These are phyloP conservation scores for Lapara coniferarum DNA, from an alignment of 2,888 invertebrate species.

Conservation along the genomic window DNA sequence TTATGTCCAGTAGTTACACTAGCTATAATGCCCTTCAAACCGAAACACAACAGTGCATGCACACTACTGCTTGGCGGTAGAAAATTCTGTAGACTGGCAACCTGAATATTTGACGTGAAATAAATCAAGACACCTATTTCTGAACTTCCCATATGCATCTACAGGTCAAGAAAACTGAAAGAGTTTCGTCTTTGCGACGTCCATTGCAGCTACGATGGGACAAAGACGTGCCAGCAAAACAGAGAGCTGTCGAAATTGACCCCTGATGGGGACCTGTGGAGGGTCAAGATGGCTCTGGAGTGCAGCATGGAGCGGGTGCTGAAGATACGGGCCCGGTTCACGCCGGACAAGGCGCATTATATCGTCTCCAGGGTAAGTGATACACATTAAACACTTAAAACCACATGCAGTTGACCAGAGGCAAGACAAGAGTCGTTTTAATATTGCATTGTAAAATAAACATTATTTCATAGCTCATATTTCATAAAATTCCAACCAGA, in stretches of 20 bases:
- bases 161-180: slow-evolving; percentile 57
- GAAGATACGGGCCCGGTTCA: slow-evolving; percentile 62
- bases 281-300: slow-evolving; percentile 61
- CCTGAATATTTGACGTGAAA: too few species aligned
- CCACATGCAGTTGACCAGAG: too few species aligned
- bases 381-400: neutral
- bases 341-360: slow-evolving; percentile 46
- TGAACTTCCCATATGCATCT: neutral
- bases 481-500: too few species aligned
- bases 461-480: too few species aligned
- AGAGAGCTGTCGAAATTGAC: slow-evolving; percentile 60
- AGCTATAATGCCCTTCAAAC: too few species aligned
- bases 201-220: slow-evolving; percentile 58
- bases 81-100: too few species aligned
- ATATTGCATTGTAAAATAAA: too few species aligned
- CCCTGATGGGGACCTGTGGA: slow-evolving; percentile 54
- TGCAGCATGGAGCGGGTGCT: slow-evolving; percentile 65
- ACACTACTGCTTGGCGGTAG: too few species aligned
- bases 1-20: too few species aligned
- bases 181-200: slow-evolving; percentile 71
- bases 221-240: slow-evolving; percentile 55
- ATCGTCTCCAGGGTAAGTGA: slow-evolving; percentile 37
- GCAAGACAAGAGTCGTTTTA: too few species aligned
- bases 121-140: too few species aligned
- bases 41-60: too few species aligned